Evolutionary conservation across 2,113 vertebrate species (phyloP).

Genomic region (Oryzias javanicus): DNA sequence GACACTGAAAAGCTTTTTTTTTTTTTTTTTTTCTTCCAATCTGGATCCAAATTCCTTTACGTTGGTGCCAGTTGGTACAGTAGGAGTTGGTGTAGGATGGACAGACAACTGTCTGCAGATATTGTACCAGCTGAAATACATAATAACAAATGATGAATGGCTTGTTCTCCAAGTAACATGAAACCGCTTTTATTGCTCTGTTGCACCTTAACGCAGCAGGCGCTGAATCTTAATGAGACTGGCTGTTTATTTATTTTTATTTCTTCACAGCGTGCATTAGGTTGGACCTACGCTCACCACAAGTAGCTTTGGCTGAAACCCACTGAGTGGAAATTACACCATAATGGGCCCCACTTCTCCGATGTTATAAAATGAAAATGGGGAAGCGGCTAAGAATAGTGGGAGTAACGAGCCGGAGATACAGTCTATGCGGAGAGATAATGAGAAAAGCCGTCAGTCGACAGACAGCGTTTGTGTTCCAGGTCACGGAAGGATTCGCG

Average conservation of each 20-base stretch:
- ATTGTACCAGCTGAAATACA: background rate
- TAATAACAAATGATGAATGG: slow-evolving; percentile 17
- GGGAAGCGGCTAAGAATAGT: slow-evolving; percentile 38
- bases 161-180: slow-evolving; percentile 17
- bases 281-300: slow-evolving; percentile 49
- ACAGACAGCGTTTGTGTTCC: slow-evolving; percentile 3
- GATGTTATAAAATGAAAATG: slow-evolving; percentile 24
- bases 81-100: too few relatives aligned
- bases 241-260: background rate
- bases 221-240: slow-evolving; percentile 37
- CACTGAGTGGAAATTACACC: slow-evolving; percentile 39
- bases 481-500: slow-evolving; percentile 7
- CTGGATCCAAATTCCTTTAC: too few relatives aligned
- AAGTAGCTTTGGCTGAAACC: slow-evolving; percentile 59
- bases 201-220: slow-evolving; percentile 14
- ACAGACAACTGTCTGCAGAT: background rate
- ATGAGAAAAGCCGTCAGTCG: background rate
- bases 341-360: slow-evolving; percentile 35
- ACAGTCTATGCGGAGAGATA: slow-evolving; percentile 15
- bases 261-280: slow-evolving; percentile 20
- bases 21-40: too few relatives aligned
- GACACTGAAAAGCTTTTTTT: too few relatives aligned
- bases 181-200: slow-evolving; percentile 33
- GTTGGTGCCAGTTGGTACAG: too few relatives aligned
- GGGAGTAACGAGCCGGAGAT: slow-evolving; percentile 44